Base-by-base conservation (phyloP, 2,113 vertebrate genomes). In the Notiomystis cincta region DNA sequence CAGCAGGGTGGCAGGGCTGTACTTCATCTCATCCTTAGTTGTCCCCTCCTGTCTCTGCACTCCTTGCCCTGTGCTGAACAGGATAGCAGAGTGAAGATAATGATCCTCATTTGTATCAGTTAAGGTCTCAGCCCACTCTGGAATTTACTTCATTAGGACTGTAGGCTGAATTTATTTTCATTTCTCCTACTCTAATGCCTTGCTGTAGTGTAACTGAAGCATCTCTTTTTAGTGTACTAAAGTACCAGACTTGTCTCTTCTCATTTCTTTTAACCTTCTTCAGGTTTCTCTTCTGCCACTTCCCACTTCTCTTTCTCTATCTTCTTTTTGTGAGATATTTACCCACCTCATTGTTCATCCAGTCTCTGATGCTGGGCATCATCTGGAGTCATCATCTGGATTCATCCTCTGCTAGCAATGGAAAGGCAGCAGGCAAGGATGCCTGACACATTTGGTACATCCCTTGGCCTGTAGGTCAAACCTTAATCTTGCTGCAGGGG, bases 71-170 rank as follows among this genome's bases (percentile, higher is more conserved):
- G 85, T 87, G 93, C 93, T 92, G 95, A 97, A 45, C 92, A 94
- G 93, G 94, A 97, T 81, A 90, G 95, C 75, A 80, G 82, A 65
- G 84, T 96, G 90, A 95, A 88, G 94, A 94, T 98, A 98, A 98
- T 97, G 97, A 97, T 88, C 71, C 96, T 98, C 97, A 98, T 98
- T 98, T 98, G 79, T 98, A 97, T 97, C 95, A 95, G 97, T 98
- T 98, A 98, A 92, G 73, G 92, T 94, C 96, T 95, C 95, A 96
- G 91, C 97, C 95, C 97, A 95, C 91, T 96, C 95, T 95, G 95
- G 91, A 97, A 97, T 94, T 96, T 90, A 96, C 96, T 97, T 97
- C 97, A 97, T 97, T 98, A 98, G 93, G 69, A 87, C 67, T 70
- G 83, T 81, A 84, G 91, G 95, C 84, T 76, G 82, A 90, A 98